Base-by-base conservation (phyloP, 2,888 invertebrate genomes). In the Torymus texanus region DNA sequence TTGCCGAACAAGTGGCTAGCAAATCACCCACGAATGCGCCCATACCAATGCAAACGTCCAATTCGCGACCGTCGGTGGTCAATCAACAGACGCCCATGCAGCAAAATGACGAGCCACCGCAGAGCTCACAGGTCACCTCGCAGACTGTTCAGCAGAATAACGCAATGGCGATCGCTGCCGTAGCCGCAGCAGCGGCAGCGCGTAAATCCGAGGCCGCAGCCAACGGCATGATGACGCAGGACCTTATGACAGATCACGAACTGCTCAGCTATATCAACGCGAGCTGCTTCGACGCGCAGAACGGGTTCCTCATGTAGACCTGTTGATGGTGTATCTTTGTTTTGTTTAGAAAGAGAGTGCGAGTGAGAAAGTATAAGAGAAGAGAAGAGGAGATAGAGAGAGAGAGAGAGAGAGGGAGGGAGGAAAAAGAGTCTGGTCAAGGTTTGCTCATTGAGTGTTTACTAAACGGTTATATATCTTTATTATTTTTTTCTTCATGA, bases 191-290 rank as follows among this genome's bases (percentile, higher is more conserved):
- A 41, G 16, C 41, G 53, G 8, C 77, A 73, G 41, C 70, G 65
- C 81, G 92, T 90, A 91, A 90, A 83, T 85, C 88, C 75, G 90
- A 90, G 53, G 62, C 67, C 1, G 10, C 56, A 3, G 88, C 84
- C 24, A 85, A 83, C 14, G 85, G 84, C 59, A 93, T 93, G 92
- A 93, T 93, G 91, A 95, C 92, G 73, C 94, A 95, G 87, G 94
- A 95, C 66, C 92, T 97, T 86, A 95, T 97, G 94, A 95, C 95
- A 82, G 97, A 97, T 90, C 95, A 95, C 90, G 97, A 97, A 91
- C 92, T 97, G 84, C 93, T 97, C 85, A 96, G 95, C 89, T 96
- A 96, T 91, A 97, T 97, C 85, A 96, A 97, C 92, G 95, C 97
- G 71, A 95, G 95, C 92, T 95, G 96, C 90, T 97, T 97, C 90